phyloP scores from a whole-genome alignment of 2,113 vertebrate genomes.

The Protobothrops mucrosquamatus region DNA sequence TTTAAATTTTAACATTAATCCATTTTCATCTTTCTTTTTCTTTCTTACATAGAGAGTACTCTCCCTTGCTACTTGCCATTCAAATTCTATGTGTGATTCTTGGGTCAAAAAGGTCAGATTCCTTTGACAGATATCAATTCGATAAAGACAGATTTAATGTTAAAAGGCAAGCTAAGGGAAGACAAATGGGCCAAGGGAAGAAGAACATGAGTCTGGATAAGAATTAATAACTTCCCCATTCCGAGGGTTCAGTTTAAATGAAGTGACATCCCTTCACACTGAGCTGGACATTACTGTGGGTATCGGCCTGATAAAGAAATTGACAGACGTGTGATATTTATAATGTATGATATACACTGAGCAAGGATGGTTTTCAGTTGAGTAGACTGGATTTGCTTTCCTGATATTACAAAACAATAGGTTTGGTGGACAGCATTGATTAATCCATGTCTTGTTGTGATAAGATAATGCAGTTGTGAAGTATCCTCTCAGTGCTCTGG shows the following conservation, averaged over 20 bases:
- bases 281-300: background rate
- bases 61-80: background rate
- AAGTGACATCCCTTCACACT: background rate
- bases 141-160: background rate
- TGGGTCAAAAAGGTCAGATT: background rate
- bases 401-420: background rate
- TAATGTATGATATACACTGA: background rate
- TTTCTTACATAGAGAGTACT: background rate
- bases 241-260: background rate
- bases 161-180: background rate
- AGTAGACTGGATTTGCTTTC: background rate
- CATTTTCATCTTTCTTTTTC: background rate
- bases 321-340: background rate
- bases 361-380: background rate
- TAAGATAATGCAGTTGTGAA: background rate
- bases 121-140: background rate
- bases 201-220: background rate
- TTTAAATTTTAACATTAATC: background rate
- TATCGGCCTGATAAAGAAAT: background rate
- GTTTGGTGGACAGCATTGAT: background rate
- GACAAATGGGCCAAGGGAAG: background rate
- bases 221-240: background rate
- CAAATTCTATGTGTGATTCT: background rate
- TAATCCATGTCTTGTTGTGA: background rate
- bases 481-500: background rate